Base-by-base conservation (phyloP, 2,797 vertebrate species). In the Phylloscopus collybita region DNA sequence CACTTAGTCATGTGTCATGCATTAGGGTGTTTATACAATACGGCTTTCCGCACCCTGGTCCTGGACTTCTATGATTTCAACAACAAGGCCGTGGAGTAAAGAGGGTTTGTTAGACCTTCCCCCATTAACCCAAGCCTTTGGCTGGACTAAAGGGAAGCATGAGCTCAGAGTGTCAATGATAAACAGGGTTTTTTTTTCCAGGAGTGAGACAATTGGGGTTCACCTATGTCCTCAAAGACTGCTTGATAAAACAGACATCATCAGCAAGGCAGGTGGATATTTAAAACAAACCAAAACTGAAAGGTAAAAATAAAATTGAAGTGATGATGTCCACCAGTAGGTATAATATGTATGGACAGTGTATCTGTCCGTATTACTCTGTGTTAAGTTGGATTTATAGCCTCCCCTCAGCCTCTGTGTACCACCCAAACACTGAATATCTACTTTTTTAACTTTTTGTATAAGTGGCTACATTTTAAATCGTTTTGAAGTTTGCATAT, bases 1-100 rank as follows among this genome's bases (percentile, higher is more conserved):
- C 98, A 97, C 94, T 96, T 96, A 97, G 97, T 96, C 98, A 95
- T 97, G 98, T 97, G 97, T 97, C 97, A 95, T 96, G 90, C 96
- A 94, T 97, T 97, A 97, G 95, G 88, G 76, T 97, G 98, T 98
- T 98, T 98, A 98, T 97, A 98, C 97, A 98, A 98, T 96, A 97
- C 60, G 40, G 95, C 96, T 97, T 97, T 97, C 97, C 50, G 90
- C 96, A 93, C 95, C 96, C 93, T 94, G 96, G 96, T 97, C 97
- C 92, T 94, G 88, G 76, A 66, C 82, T 95, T 97, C 95, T 97
- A 91, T 84, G 96, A 95, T 98, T 98, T 98, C 97, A 97, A 93
- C 97, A 97, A 94, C 95, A 96, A 86, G 83, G 86, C 88, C 1
- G 11, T 89, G 90, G 95, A 94, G 84, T 80, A 96, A 93, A 16